Conservation (phyloP, 2,888 invertebrate species). For the Ganaspis brasiliensis region DNA sequence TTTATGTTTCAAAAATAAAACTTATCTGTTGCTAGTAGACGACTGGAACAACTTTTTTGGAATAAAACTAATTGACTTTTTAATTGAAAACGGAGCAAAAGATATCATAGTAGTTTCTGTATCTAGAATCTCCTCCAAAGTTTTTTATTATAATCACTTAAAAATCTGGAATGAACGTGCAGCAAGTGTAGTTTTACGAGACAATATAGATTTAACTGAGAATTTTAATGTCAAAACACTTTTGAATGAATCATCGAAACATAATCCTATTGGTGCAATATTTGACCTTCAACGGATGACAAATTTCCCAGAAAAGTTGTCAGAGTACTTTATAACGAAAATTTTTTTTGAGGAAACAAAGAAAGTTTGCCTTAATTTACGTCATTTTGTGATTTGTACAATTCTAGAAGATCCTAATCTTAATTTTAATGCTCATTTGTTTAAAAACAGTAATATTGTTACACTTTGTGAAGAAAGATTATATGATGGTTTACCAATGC, state of each 20-base stretch:
- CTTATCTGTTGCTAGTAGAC: conserved; percentile 83
- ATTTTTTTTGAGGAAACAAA: conserved; percentile 55
- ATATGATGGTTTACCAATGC: too few relatives aligned
- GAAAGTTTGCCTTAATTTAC: conserved; percentile 40
- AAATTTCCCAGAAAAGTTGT: background rate
- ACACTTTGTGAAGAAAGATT: too few relatives aligned
- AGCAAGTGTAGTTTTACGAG: conserved; percentile 42
- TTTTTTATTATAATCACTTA: conserved; percentile 48
- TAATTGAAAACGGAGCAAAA: conserved; percentile 56
- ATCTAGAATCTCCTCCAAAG: conserved; percentile 17
- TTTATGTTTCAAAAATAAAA: conserved; percentile 79
- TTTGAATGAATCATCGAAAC: conserved; percentile 49
- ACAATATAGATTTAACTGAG: conserved; percentile 47
- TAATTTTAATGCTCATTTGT: too few relatives aligned
- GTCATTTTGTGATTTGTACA: conserved; percentile 54
- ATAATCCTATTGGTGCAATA: conserved; percentile 48
- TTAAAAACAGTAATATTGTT: too few relatives aligned
- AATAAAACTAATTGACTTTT: conserved; percentile 59
- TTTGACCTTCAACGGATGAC: conserved; percentile 31
- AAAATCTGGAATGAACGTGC: conserved; percentile 56
- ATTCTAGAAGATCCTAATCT: too few relatives aligned
- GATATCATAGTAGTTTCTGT: conserved; percentile 55
- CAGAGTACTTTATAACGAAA: conserved; percentile 45
- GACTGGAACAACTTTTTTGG: conserved; percentile 88
- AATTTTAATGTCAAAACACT: conserved; percentile 53